phyloP scores from a whole-genome alignment of 2,888 invertebrate genomes.

The Tryphoninae sp. region DNA sequence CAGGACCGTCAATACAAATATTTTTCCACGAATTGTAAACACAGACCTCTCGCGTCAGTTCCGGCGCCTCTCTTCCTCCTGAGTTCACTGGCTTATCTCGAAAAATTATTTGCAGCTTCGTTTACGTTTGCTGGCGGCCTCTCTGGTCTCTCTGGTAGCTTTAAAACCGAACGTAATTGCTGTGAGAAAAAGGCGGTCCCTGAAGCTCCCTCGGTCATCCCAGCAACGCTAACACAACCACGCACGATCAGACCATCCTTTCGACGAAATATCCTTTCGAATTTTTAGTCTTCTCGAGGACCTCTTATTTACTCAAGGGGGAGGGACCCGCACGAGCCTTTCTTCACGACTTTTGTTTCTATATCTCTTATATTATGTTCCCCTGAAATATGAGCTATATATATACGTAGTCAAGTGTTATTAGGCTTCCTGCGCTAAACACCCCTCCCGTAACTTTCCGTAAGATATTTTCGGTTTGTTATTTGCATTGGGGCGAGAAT shows the following conservation, averaged over 20 bases:
- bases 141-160: conserved; percentile 40
- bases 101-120: conserved; percentile 39
- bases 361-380: neutral
- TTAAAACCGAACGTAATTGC: conserved; percentile 70
- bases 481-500: too few relatives aligned
- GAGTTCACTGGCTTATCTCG: conserved; percentile 19
- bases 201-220: conserved; percentile 54
- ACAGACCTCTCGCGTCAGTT: conserved; percentile 6
- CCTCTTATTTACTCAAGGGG: conserved; percentile 36
- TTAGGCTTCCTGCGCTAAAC: too few relatives aligned
- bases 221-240: conserved; percentile 56
- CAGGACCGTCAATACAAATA: conserved; percentile 25
- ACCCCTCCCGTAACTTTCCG: too few relatives aligned
- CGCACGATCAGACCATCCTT: conserved; percentile 58
- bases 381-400: conserved; percentile 22
- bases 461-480: too few relatives aligned
- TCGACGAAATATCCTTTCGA: conserved; percentile 24
- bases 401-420: conserved; percentile 6
- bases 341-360: conserved; percentile 21
- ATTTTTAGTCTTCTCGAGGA: conserved; percentile 16
- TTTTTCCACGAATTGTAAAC: conserved; percentile 33
- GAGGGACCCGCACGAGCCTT: conserved; percentile 24
- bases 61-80: conserved; percentile 22
- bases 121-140: conserved; percentile 8
- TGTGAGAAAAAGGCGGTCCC: conserved; percentile 67